Conservation (phyloP, 2,888 invertebrate species). For the Hirtodrosophila histrioides region DNA sequence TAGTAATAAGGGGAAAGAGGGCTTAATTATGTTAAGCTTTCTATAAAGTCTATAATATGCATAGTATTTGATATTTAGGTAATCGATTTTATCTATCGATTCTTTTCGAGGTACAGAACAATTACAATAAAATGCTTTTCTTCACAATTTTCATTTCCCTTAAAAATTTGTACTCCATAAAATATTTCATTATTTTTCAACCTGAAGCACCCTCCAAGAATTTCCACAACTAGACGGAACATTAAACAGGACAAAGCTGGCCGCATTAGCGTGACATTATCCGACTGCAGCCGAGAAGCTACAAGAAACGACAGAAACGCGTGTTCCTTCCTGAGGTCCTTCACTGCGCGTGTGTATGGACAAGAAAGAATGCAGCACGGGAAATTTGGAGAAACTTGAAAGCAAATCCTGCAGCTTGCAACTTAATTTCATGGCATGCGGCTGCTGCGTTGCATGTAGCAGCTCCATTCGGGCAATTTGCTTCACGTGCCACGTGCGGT, state of each 20-base stretch:
- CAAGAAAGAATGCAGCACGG: constrained; percentile 38
- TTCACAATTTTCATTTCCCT: too few species aligned
- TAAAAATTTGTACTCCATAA: neutral
- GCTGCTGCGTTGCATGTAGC: constrained; percentile 61
- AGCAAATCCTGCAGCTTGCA: constrained; percentile 77
- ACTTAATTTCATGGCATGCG: constrained; percentile 76
- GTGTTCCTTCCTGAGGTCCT: constrained; percentile 57
- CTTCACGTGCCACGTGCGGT: constrained; percentile 67
- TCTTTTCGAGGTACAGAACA: too few species aligned
- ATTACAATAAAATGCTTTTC: too few species aligned
- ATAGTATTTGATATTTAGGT: too few species aligned
- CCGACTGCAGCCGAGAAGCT: constrained; percentile 62
- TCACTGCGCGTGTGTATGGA: constrained; percentile 7
- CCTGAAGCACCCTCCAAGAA: constrained; percentile 18
- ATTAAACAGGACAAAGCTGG: constrained; percentile 73
- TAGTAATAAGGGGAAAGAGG: too few species aligned
- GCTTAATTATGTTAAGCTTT: too few species aligned
- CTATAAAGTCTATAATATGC: too few species aligned
- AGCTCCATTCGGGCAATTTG: constrained; percentile 77
- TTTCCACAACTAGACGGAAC: constrained; percentile 51
- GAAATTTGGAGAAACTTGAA: constrained; percentile 74
- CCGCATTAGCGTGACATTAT: constrained; percentile 75
- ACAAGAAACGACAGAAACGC: constrained; percentile 65
- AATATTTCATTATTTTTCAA: constrained; percentile 2
- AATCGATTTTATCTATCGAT: too few species aligned